phyloP scores from a whole-genome alignment of 2,888 invertebrate genomes.

The Netelia virgata region DNA sequence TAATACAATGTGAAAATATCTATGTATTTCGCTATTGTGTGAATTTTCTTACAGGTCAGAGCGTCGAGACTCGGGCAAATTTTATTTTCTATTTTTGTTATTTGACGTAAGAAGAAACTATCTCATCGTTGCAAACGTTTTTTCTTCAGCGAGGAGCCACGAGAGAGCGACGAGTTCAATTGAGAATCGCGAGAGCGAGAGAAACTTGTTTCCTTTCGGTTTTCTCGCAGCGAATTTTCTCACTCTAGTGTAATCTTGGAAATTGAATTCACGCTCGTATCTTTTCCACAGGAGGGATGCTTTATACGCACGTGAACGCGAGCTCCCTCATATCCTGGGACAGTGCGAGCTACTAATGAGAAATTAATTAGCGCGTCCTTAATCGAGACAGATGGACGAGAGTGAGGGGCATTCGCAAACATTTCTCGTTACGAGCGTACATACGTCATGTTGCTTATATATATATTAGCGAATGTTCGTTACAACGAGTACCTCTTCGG shows the following conservation, averaged over 20 bases:
- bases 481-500: slow-evolving; percentile 26
- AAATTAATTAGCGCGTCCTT: slow-evolving; percentile 38
- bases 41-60: not conserved
- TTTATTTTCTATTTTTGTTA: no score
- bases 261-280: slow-evolving; percentile 25
- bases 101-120: slow-evolving; percentile 16
- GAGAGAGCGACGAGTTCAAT: slow-evolving; percentile 23
- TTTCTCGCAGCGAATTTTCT: not conserved
- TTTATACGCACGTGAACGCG: not conserved
- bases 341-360: slow-evolving; percentile 23
- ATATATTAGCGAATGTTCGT: not conserved
- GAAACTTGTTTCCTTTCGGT: slow-evolving; percentile 3
- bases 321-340: not conserved
- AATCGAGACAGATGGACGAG: not conserved
- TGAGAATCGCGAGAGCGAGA: slow-evolving; percentile 24
- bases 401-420: slow-evolving; percentile 5
- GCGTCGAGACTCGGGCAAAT: not conserved
- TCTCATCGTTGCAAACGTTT: slow-evolving; percentile 12
- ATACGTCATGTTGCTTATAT: slow-evolving; percentile 1
- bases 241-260: slow-evolving; percentile 1
- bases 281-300: not conserved
- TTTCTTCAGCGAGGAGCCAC: not conserved
- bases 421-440: not conserved
- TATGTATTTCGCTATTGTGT: not conserved
- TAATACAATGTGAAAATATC: not conserved